Evolutionary conservation across 2,113 vertebrate species (phyloP).

Genomic region (Rattus rattus): DNA sequence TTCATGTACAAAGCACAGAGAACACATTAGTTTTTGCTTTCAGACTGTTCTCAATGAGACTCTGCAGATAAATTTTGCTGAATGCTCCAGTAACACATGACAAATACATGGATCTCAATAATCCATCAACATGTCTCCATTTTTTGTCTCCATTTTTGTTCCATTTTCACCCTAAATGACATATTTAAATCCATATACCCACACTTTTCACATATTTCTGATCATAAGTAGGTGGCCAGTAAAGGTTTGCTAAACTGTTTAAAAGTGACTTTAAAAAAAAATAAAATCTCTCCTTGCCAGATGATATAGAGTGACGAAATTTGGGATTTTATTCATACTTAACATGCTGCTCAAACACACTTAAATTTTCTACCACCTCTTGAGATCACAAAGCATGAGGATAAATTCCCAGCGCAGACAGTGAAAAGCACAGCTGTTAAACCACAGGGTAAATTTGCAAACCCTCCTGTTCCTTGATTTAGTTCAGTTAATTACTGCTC

Average conservation of each 20-base stretch:
- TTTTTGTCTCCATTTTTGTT: not conserved
- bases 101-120: not conserved
- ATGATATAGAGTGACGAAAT: slow-evolving; percentile 45
- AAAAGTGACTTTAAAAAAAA: not conserved
- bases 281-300: slow-evolving; percentile 40
- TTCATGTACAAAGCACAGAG: not conserved
- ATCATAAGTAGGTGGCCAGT: not conserved
- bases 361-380: slow-evolving; percentile 70
- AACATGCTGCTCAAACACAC: slow-evolving; percentile 56
- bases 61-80: not conserved
- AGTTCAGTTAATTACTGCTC: slow-evolving; percentile 79
- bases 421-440: slow-evolving; percentile 77
- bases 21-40: not conserved
- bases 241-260: slow-evolving; percentile 37
- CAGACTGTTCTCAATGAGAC: not conserved
- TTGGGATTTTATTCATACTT: slow-evolving; percentile 59
- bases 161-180: not conserved
- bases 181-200: not conserved
- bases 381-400: slow-evolving; percentile 67
- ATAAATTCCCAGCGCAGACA: slow-evolving; percentile 69
- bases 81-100: not conserved
- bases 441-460: slow-evolving; percentile 79
- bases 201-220: not conserved
- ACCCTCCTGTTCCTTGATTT: slow-evolving; percentile 73
- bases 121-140: not conserved